Base-by-base conservation (phyloP, 2,797 vertebrate genomes). In the Picus viridis region DNA sequence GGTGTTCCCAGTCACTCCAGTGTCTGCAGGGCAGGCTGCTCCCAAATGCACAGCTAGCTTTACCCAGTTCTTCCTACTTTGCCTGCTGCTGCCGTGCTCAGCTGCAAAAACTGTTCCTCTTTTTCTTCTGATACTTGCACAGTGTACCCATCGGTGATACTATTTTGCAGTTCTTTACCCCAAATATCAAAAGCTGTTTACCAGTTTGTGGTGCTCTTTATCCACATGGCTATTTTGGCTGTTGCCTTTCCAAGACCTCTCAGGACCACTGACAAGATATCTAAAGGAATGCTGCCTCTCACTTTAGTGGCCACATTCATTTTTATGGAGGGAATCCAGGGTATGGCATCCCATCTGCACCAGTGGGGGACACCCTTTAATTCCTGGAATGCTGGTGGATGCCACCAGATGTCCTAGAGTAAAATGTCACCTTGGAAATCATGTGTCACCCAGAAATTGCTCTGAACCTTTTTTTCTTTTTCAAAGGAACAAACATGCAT, bases 391-490 rank as follows among this genome's bases (percentile, higher is more conserved):
- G 20, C 32, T 77, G 24, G 34, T 11, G 45, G 82, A 72, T 4
- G 5, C 24, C 70, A 81, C 7, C 79, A 74, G 41, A 30, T 43
- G 36, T 29, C 68, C 53, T 54, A 22, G 0, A 39, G 20, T 1
- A 23, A 79, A n/a, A 53, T 19, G 22, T 2, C 15, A 32, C 5
- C 72, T 74, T 73, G 57, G 34, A 88, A 89, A 75, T 47, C 32
- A 64, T 0, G 0, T 58, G 69, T 75, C 2, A 9, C 36, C 29
- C 47, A 0, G 14, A 39, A 47, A 58, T 7, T 71, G 56, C 56
- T 83, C 78, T 26, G 45, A 87, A 36, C 11, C 9, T 41, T 79
- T 70, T 51, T 51, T 56, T 61, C 5, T 51, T 77, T 69, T 57
- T 24, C 68, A 47, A 6, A 74, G 20, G 32, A 90, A 58, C 7